Conservation (phyloP, 2,113 vertebrate genomes). For the Cinclus cinclus region DNA sequence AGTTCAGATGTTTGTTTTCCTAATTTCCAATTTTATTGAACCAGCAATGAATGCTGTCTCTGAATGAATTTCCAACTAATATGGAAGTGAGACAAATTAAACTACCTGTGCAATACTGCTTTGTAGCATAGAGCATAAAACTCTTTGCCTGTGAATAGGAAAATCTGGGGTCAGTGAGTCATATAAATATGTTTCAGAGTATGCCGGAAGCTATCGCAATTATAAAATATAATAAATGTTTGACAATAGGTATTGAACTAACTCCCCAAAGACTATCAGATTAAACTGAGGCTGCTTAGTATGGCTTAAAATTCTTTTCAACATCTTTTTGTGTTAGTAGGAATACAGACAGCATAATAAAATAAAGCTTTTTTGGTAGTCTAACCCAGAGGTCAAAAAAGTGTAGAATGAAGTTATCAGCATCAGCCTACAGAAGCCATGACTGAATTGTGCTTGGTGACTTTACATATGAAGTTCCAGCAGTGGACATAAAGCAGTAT, state of each 20-base stretch:
- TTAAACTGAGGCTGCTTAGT: background rate
- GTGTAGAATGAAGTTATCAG: background rate
- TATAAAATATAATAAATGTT: conserved; percentile 17
- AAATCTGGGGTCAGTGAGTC: background rate
- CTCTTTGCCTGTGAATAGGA: background rate
- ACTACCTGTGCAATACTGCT: background rate
- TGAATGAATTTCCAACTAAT: background rate
- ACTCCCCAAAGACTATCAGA: background rate
- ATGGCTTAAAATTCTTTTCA: conserved; percentile 6
- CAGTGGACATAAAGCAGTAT: background rate
- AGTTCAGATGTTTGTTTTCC: background rate
- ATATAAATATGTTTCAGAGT: background rate
- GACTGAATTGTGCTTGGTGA: background rate
- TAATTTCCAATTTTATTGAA: background rate
- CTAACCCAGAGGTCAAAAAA: background rate
- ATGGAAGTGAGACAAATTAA: background rate
- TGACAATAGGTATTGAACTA: background rate
- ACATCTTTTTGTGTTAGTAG: background rate
- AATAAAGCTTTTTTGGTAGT: background rate
- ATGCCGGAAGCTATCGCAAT: background rate
- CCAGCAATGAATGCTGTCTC: background rate
- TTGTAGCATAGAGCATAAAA: background rate
- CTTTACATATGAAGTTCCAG: background rate
- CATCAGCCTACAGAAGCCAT: background rate
- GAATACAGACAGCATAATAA: background rate